Conservation (phyloP, 64 coral and sea anemone genomes). For the Cladopsammia gracilis region DNA sequence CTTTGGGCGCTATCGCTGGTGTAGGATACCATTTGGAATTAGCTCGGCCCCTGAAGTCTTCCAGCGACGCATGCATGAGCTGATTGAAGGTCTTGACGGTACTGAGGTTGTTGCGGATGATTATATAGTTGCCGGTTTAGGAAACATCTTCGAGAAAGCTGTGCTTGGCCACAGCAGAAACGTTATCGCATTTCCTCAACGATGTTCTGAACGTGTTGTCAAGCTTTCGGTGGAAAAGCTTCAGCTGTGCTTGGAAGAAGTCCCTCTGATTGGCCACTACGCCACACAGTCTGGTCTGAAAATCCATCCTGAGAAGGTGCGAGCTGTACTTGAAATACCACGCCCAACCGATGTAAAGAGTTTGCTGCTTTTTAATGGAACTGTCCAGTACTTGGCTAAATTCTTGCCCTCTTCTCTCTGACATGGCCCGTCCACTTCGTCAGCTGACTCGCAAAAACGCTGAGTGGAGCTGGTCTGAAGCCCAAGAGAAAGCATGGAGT, state of each 20-base stretch:
- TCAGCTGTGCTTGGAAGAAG: conserved; percentile 12
- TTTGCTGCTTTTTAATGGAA: conserved; percentile 20
- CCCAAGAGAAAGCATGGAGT: conserved; percentile 9
- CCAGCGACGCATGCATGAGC: conserved; percentile 48
- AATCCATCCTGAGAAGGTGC: conserved; percentile 22
- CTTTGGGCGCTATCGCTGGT: too few species aligned
- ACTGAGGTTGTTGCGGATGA: conserved; percentile 56
- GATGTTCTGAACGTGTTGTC: not conserved
- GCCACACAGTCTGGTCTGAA: conserved; percentile 14
- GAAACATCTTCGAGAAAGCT: conserved; percentile 8
- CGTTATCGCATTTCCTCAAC: not conserved
- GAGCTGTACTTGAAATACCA: conserved; percentile 7
- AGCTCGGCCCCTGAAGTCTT: conserved; percentile 39
- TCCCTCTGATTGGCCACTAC: not conserved
- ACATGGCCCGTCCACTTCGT: conserved; percentile 3
- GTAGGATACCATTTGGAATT: too few species aligned
- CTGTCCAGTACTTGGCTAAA: conserved; percentile 10
- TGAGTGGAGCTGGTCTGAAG: not conserved
- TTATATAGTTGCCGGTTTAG: conserved; percentile 27
- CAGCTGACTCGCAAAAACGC: conserved; percentile 13
- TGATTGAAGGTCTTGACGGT: conserved; percentile 38
- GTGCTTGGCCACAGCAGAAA: not conserved
- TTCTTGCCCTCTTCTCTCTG: conserved; percentile 24
- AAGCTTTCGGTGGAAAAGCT: not conserved
- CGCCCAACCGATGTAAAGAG: conserved; percentile 18